phyloP scores from a whole-genome alignment of 2,888 invertebrate species.

The Sussaba pulchella region DNA sequence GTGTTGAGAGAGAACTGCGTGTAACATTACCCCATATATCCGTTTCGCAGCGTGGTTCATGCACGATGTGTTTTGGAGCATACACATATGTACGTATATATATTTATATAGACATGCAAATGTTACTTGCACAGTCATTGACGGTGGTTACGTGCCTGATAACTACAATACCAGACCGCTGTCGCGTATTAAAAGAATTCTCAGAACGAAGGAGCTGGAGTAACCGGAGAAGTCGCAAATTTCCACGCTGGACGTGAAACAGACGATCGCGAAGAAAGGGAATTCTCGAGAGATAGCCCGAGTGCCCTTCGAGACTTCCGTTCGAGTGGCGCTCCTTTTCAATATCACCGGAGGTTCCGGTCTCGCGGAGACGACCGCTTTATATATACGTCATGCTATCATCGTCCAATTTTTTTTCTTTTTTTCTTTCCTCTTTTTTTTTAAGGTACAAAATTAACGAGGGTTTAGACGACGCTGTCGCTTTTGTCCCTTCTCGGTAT shows the following conservation, averaged over 20 bases:
- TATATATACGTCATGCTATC: constrained; percentile 53
- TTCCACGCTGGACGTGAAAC: not conserved
- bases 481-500: constrained; percentile 7
- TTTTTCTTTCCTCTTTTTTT: constrained; percentile 30
- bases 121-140: not conserved
- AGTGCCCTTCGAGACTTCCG: constrained; percentile 42
- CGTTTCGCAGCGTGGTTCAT: constrained; percentile 17
- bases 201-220: not conserved
- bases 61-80: not conserved
- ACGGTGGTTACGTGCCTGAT: not conserved
- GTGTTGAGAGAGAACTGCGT: constrained; percentile 53
- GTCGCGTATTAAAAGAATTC: not conserved
- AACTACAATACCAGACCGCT: not conserved
- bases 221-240: not conserved
- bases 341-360: constrained; percentile 53
- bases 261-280: constrained; percentile 5
- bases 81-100: constrained; percentile 15
- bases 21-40: constrained; percentile 32
- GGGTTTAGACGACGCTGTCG: constrained; percentile 32
- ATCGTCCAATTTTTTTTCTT: too few species aligned
- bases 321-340: constrained; percentile 47
- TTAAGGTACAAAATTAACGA: not conserved
- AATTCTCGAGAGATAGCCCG: not conserved
- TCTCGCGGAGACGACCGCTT: constrained; percentile 38
- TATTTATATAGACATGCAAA: not conserved